Evolutionary conservation across 2,888 invertebrate genomes (phyloP), one percentile per base, ranked within the genome.

Genomic region (Vesta saturnalis): DNA sequence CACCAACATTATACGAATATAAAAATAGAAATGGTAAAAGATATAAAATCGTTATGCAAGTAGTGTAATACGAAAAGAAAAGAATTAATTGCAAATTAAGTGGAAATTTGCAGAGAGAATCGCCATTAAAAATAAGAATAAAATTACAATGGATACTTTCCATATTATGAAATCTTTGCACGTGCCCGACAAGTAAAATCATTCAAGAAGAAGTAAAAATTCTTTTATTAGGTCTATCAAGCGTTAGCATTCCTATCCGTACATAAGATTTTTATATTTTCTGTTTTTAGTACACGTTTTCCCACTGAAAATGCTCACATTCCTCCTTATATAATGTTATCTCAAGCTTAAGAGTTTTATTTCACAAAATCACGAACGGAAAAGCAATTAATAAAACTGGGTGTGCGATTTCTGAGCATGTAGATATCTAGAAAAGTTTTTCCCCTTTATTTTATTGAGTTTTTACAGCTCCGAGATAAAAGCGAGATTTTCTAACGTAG

Each of bases 161-260:
- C 47, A 49, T 49, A 49, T 49, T 49, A 49, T 8, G 46, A 22
- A 21, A 47, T 14, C 49, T 22, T 19, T 39, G 30, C 49, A 58
- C 64, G 64, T 58, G 64, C 47, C 16, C 49, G 35, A 47, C 21
- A 22, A 21, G 46, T 16, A 39, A 49, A 58, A 23, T 47, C 46
- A 56, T 56, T 12, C 15, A 18, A 63, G 49, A 63, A 46, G 43
- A 54, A 56, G 56, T 43, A 22, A 55, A 23, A 23, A 49, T 35
- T 46, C 56, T 63, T 63, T 63, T 63, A 63, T 63, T 55, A 23
- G 55, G 23, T 63, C 63, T 63, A 63, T 63, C 63, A 49, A 35
- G 47, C 58, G 57, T 64, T 64, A 64, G 58, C 64, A 64, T 64
- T 64, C 64, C 64, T 56, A 57, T 58, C 35, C 64, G 64, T 64